These are phyloP conservation scores for Cossypha polioptera DNA, from an alignment of 2,797 vertebrate genomes.

Conservation along the genomic window DNA sequence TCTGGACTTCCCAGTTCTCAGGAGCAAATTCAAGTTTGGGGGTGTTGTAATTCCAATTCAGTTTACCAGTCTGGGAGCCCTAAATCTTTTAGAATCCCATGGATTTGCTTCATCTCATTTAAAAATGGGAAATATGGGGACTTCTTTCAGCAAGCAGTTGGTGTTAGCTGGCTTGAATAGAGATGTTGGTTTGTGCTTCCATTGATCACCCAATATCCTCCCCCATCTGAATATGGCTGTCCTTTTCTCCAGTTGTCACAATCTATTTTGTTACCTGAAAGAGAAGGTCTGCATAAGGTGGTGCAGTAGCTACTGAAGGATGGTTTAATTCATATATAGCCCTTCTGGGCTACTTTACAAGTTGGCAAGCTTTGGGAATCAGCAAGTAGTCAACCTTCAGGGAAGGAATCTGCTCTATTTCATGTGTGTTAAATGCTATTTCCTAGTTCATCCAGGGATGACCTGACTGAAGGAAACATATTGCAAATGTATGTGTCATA, in stretches of 20 bases:
- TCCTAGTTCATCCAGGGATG: slow-evolving; percentile 15
- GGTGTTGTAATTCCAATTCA: neutral
- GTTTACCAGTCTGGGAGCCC: neutral
- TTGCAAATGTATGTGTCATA: slow-evolving; percentile 37
- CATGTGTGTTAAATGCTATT: neutral
- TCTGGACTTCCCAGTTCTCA: neutral
- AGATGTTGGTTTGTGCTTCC: neutral
- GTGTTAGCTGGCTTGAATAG: neutral
- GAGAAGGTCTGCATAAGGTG: neutral
- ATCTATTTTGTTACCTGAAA: neutral
- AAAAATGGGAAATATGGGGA: neutral
- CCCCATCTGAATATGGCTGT: neutral
- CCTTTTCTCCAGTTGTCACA: neutral
- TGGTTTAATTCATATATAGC: neutral
- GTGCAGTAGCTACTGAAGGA: neutral
- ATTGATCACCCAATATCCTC: neutral
- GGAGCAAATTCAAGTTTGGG: neutral
- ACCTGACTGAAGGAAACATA: slow-evolving; percentile 49
- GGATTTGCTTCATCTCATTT: neutral
- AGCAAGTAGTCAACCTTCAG: neutral
- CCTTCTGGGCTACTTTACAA: slow-evolving; percentile 41
- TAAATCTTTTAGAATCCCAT: neutral
- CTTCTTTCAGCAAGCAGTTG: neutral
- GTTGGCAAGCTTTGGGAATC: slow-evolving; percentile 7
- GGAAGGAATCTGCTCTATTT: neutral